These are phyloP conservation scores for Apodemus agrarius DNA, from an alignment of 2,797 vertebrate genomes.

Conservation along the genomic window DNA sequence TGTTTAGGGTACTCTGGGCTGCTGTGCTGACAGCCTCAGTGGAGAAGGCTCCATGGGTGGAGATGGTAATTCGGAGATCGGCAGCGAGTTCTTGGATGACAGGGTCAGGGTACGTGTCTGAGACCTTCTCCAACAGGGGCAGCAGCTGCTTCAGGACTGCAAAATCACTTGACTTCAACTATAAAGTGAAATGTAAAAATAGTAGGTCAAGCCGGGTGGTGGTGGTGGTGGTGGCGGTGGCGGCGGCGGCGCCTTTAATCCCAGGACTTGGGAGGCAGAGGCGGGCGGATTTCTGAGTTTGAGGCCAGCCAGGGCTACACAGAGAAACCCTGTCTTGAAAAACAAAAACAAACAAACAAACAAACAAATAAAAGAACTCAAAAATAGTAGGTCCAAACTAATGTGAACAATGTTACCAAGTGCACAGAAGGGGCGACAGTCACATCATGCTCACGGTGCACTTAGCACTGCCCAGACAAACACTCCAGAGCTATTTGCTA, in stretches of 20 bases:
- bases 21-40: slow-evolving; percentile 77
- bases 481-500: not conserved
- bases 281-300: no score
- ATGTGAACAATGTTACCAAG: not conserved
- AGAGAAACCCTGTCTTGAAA: no score
- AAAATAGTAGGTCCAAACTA: not conserved
- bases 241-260: no score
- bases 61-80: slow-evolving; percentile 91
- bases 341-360: no score
- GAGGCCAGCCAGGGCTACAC: no score
- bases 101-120: slow-evolving; percentile 89
- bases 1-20: slow-evolving; percentile 66
- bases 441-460: not conserved
- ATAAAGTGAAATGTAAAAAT: not conserved
- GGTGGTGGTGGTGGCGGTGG: no score
- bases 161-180: slow-evolving; percentile 92
- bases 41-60: slow-evolving; percentile 91
- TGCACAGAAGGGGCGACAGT: not conserved
- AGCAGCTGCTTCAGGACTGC: slow-evolving; percentile 89
- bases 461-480: not conserved
- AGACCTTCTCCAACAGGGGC: slow-evolving; percentile 89
- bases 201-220: not conserved
- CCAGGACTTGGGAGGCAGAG: no score
- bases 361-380: not conserved
- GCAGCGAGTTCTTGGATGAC: slow-evolving; percentile 92